phyloP scores from a whole-genome alignment of 1,140 invertebrate species.

The Apis cerana region DNA sequence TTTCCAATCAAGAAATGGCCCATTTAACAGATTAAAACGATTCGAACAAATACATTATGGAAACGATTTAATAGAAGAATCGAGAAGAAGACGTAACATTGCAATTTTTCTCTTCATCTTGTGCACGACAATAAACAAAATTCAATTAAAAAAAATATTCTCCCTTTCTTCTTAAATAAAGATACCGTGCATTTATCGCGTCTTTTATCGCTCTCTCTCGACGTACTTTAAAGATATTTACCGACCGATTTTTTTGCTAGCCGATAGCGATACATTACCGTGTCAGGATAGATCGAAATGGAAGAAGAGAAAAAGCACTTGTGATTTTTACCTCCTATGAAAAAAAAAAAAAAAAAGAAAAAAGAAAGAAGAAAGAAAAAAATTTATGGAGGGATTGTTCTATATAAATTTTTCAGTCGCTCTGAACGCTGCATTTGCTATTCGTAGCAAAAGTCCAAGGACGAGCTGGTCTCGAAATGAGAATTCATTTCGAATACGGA shows the following conservation, averaged over 20 bases:
- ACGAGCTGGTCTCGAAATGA: background rate
- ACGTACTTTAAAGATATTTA: background rate
- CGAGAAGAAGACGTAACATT: background rate
- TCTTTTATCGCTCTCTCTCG: background rate
- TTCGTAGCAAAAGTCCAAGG: background rate
- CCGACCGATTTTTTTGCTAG: background rate
- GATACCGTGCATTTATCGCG: background rate
- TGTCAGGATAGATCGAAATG: background rate
- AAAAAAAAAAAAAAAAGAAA: background rate
- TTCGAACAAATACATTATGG: no score
- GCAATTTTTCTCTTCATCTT: background rate
- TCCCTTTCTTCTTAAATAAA: background rate
- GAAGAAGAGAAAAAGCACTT: no score
- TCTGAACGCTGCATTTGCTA: no score
- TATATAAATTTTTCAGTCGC: conserved; percentile 26
- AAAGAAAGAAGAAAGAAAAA: background rate
- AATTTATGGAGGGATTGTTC: background rate
- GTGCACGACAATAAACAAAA: background rate
- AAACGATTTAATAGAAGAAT: no score
- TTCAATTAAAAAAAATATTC: background rate
- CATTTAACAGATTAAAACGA: no score
- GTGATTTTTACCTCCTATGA: background rate
- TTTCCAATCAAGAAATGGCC: no score
- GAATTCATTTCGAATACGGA: background rate
- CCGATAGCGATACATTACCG: background rate